Conservation (phyloP, 1,140 invertebrate species). For the Zaprionus capensis region DNA sequence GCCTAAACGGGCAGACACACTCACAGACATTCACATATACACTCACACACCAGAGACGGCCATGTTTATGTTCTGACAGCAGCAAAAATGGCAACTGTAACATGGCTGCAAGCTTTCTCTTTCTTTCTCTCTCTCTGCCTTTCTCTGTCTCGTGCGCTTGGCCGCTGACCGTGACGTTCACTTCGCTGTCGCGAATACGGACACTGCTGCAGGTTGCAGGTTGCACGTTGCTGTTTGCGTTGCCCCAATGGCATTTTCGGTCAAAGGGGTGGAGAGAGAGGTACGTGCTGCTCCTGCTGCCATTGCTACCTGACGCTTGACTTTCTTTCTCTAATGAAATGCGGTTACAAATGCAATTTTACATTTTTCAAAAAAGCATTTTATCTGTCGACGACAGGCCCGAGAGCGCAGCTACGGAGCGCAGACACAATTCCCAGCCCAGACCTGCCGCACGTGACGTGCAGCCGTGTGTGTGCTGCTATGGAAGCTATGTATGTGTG, state of each 20-base stretch:
- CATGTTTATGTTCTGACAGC: constrained; percentile 70
- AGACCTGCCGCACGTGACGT: constrained; percentile 41
- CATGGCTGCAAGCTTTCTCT: constrained; percentile 18
- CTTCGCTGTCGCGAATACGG: constrained; percentile 63
- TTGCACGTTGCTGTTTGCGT: constrained; percentile 43
- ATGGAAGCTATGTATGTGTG: background rate
- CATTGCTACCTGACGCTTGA: constrained; percentile 73
- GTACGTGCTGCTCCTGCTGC: constrained; percentile 51
- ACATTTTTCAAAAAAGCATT: constrained; percentile 79
- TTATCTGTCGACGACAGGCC: constrained; percentile 78
- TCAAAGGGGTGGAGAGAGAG: background rate
- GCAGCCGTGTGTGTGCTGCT: background rate
- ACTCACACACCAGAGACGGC: constrained; percentile 9
- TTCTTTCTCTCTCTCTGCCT: constrained; percentile 4
- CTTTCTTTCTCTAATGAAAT: constrained; percentile 81
- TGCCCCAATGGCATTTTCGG: constrained; percentile 41
- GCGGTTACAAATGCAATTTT: constrained; percentile 81
- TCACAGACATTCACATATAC: constrained; percentile 21
- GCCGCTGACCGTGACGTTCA: constrained; percentile 70
- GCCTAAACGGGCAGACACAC: constrained; percentile 63
- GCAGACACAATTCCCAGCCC: constrained; percentile 37
- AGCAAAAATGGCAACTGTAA: constrained; percentile 70
- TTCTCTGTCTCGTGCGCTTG: constrained; percentile 27
- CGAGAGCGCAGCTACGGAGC: constrained; percentile 27
- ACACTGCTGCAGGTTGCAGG: constrained; percentile 52